Evolutionary conservation across 2,113 vertebrate genomes (phyloP).

Genomic region (Corythornis vintsioides): DNA sequence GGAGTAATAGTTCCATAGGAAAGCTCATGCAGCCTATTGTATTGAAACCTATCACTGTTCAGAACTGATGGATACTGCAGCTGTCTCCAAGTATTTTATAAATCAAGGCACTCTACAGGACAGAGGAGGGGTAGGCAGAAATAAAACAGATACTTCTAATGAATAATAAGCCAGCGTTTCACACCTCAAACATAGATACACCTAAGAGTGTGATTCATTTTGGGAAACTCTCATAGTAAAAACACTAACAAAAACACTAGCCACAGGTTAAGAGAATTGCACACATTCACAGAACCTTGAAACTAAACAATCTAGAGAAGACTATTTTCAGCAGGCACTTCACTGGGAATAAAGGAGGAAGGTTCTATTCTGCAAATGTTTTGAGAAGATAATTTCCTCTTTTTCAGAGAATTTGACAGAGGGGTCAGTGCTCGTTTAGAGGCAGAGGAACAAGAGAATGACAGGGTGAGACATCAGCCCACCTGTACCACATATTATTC

Average conservation of each 20-base stretch:
- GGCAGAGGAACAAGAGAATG: neutral
- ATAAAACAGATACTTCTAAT: neutral
- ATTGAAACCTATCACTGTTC: neutral
- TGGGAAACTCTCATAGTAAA: neutral
- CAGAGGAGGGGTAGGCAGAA: neutral
- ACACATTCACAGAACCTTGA: neutral
- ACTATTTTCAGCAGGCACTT: neutral
- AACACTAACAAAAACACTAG: neutral
- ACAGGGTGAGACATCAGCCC: neutral
- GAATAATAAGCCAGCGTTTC: neutral
- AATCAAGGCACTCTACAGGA: neutral
- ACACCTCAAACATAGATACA: neutral
- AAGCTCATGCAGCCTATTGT: neutral
- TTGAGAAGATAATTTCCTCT: neutral
- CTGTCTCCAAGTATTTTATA: neutral
- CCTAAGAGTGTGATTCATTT: neutral
- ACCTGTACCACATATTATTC: constrained; percentile 13
- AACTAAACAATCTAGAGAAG: neutral
- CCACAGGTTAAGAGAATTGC: neutral
- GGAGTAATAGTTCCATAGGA: neutral
- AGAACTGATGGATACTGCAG: neutral
- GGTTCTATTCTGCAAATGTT: neutral
- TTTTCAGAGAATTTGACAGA: neutral
- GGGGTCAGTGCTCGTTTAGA: neutral
- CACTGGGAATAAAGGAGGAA: neutral